phyloP scores from a whole-genome alignment of 2,888 invertebrate genomes.

The Ethmia dodecea region DNA sequence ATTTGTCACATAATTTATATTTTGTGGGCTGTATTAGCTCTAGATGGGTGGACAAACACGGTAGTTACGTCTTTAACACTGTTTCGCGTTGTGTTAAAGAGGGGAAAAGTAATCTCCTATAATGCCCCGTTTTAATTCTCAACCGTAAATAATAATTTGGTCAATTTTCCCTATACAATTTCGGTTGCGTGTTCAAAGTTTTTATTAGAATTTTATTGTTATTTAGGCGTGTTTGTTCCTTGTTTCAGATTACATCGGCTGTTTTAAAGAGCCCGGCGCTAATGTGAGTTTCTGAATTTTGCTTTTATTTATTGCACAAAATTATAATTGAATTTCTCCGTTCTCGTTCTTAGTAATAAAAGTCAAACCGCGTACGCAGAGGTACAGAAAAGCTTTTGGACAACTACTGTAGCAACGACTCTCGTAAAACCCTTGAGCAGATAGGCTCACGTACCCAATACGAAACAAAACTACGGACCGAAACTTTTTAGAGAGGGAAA shows the following conservation, averaged over 20 bases:
- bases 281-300: constrained; percentile 73
- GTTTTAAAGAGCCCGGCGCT: constrained; percentile 71
- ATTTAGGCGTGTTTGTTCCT: constrained; percentile 77
- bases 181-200: constrained; percentile 74
- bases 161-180: constrained; percentile 71
- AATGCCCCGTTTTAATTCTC: constrained; percentile 70
- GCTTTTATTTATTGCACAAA: constrained; percentile 58
- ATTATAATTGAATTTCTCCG: constrained; percentile 54
- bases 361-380: constrained; percentile 26
- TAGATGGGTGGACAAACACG: no score
- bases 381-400: constrained; percentile 52
- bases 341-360: constrained; percentile 28
- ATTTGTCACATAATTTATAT: no score
- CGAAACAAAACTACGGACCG: constrained; percentile 40
- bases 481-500: constrained; percentile 55
- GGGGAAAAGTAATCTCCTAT: constrained; percentile 64
- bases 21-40: no score
- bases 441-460: constrained; percentile 50
- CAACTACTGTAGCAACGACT: constrained; percentile 10
- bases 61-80: constrained; percentile 26
- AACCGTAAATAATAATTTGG: constrained; percentile 76
- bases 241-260: constrained; percentile 75
- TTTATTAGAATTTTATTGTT: constrained; percentile 77
- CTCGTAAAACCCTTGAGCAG: constrained; percentile 44
- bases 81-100: constrained; percentile 47